A percentile compares a stretch with the other conserved stretches of the same genome.
These are phyloP conservation scores for Neolamprologus toae DNA, from an alignment of 2,113 vertebrate genomes.

Conservation along the genomic window DNA sequence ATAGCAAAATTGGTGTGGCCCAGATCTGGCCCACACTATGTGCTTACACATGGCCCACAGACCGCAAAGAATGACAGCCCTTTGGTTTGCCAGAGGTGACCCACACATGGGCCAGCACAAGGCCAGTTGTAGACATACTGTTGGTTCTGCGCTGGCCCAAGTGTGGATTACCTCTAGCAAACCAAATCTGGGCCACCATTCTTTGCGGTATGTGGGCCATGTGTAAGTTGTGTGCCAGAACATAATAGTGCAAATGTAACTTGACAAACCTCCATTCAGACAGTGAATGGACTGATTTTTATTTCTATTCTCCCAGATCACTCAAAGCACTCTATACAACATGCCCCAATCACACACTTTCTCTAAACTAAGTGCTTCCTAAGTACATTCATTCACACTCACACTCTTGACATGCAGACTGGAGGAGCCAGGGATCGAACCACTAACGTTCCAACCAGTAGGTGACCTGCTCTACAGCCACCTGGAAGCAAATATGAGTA, in stretches of 20 bases:
- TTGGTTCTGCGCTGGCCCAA: background rate
- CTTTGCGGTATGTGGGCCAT: background rate
- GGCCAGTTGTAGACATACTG: background rate
- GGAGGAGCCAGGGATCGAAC: background rate
- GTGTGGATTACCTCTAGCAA: background rate
- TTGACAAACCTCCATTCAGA: background rate
- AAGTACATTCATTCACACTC: background rate
- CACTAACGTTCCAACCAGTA: background rate
- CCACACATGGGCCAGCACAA: background rate
- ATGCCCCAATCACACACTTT: background rate
- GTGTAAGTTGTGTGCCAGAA: background rate
- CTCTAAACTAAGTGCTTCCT: background rate
- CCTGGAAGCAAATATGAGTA: background rate
- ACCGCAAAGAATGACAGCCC: background rate
- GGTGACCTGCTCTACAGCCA: background rate
- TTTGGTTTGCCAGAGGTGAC: background rate
- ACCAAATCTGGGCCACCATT: background rate
- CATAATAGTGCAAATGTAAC: background rate
- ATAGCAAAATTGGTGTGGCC: background rate
- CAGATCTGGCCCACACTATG: background rate
- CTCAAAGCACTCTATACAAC: background rate
- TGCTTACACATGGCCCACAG: background rate
- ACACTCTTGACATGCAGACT: background rate
- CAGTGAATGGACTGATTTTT: background rate
- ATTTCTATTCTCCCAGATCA: background rate